These are phyloP conservation scores for Agrilus biguttatus DNA, from an alignment of 2,888 invertebrate genomes.

Conservation along the genomic window DNA sequence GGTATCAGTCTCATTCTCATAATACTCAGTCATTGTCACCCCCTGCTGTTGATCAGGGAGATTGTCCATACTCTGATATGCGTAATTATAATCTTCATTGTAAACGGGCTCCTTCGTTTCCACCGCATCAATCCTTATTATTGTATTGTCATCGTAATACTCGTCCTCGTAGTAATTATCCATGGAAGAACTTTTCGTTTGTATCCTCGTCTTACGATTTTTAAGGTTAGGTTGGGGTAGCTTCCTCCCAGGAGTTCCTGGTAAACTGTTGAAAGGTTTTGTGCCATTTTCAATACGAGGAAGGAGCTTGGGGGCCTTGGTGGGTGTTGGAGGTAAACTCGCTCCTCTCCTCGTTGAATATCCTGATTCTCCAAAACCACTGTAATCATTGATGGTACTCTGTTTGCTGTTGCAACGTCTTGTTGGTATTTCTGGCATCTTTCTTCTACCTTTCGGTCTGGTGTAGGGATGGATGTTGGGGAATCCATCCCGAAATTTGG, in stretches of 20 bases:
- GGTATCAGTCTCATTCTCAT: not conserved
- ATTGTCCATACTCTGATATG: slow-evolving; percentile 55
- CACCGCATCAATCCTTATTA: slow-evolving; percentile 25
- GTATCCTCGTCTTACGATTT: slow-evolving; percentile 25
- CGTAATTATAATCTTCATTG: slow-evolving; percentile 57
- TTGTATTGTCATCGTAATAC: slow-evolving; percentile 27
- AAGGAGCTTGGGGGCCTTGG: slow-evolving; percentile 26
- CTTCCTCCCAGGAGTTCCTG: slow-evolving; percentile 40
- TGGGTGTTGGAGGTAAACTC: slow-evolving; percentile 31
- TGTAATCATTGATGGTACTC: slow-evolving; percentile 25
- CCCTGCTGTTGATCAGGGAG: slow-evolving; percentile 27
- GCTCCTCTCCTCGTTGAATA: slow-evolving; percentile 26
- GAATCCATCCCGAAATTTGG: slow-evolving; percentile 16
- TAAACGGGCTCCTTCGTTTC: slow-evolving; percentile 32
- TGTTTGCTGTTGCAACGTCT: slow-evolving; percentile 26
- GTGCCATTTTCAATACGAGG: slow-evolving; percentile 11
- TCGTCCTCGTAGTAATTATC: slow-evolving; percentile 22
- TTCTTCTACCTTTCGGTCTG: slow-evolving; percentile 26
- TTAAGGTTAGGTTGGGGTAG: slow-evolving; percentile 32
- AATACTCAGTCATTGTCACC: slow-evolving; percentile 6
- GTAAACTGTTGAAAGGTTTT: slow-evolving; percentile 30
- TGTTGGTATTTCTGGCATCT: slow-evolving; percentile 30
- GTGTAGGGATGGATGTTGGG: slow-evolving; percentile 23
- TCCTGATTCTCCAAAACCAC: slow-evolving; percentile 23
- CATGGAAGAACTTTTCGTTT: slow-evolving; percentile 29